A percentile compares a stretch with the other conserved stretches of the same genome.
phyloP scores from a whole-genome alignment of 2,113 vertebrate genomes.

The Ophiodon elongatus region DNA sequence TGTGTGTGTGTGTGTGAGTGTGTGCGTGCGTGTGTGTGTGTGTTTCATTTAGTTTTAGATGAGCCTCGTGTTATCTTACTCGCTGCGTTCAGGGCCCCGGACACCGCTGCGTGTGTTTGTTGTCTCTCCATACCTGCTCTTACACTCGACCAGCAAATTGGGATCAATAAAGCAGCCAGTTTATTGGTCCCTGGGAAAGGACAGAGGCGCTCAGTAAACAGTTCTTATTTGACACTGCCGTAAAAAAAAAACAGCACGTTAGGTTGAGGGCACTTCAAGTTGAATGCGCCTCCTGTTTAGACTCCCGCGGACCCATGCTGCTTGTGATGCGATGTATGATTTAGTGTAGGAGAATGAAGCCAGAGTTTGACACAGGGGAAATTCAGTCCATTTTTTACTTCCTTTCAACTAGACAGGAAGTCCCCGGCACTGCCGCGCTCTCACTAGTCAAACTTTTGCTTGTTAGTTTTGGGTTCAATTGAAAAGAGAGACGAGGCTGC shows the following conservation, averaged over 20 bases:
- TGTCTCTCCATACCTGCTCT: conserved; percentile 31
- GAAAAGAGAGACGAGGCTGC: conserved; percentile 69
- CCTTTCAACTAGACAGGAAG: conserved; percentile 72
- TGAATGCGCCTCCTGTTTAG: conserved; percentile 50
- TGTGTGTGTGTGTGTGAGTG: conserved; percentile 18
- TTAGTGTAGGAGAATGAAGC: conserved; percentile 48
- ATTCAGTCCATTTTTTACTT: conserved; percentile 66
- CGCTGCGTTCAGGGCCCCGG: conserved; percentile 21
- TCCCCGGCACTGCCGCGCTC: conserved; percentile 47
- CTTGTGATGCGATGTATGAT: conserved; percentile 67
- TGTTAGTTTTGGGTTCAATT: conserved; percentile 73
- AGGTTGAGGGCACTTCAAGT: conserved; percentile 52
- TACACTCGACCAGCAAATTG: conserved; percentile 59
- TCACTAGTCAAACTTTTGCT: conserved; percentile 73
- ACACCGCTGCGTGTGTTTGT: conserved; percentile 27
- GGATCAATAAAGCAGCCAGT: conserved; percentile 64
- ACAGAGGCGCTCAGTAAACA: conserved; percentile 50
- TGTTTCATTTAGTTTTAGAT: conserved; percentile 40
- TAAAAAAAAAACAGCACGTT: conserved; percentile 54
- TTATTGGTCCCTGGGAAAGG: conserved; percentile 60
- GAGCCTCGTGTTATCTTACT: conserved; percentile 37
- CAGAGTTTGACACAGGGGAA: conserved; percentile 60
- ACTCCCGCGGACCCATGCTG: conserved; percentile 44
- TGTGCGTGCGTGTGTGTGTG: conserved; percentile 23
- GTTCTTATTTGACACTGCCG: conserved; percentile 51